Evolutionary conservation across 2,113 vertebrate species (phyloP).

Genomic region (Paracyprichromis sp.): DNA sequence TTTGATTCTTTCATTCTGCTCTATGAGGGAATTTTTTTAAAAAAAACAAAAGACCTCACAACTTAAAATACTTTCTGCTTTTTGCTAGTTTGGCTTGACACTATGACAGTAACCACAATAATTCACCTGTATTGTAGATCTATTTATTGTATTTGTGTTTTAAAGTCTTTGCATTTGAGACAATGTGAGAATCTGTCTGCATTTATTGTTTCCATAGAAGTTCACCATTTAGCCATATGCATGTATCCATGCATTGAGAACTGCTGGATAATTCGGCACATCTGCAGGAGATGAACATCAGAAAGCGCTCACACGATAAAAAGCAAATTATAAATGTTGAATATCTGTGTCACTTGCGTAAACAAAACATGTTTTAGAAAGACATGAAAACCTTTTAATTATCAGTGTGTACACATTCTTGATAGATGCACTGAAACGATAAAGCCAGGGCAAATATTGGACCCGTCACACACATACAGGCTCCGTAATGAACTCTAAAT

Average conservation of each 20-base stretch:
- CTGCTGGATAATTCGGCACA: not conserved
- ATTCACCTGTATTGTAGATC: not conserved
- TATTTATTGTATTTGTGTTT: conserved; percentile 31
- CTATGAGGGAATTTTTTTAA: accelerated
- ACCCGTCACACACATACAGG: not conserved
- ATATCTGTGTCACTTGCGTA: not conserved
- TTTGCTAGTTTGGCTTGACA: not conserved
- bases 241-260: not conserved
- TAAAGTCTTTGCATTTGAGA: not conserved
- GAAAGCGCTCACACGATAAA: not conserved
- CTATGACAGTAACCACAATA: not conserved
- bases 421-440: not conserved
- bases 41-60: not conserved
- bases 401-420: not conserved
- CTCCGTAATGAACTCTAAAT: not conserved
- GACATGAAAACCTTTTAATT: not conserved
- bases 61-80: not conserved
- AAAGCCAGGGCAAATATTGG: not conserved
- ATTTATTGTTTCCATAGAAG: not conserved
- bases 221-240: not conserved
- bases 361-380: not conserved
- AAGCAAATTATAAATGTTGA: not conserved
- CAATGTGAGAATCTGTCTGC: not conserved
- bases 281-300: not conserved
- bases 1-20: not conserved